A percentile compares a stretch with the other conserved stretches of the same genome.
phyloP scores from a whole-genome alignment of 1,140 invertebrate genomes.

The Pseudachorutes palmiensis region DNA sequence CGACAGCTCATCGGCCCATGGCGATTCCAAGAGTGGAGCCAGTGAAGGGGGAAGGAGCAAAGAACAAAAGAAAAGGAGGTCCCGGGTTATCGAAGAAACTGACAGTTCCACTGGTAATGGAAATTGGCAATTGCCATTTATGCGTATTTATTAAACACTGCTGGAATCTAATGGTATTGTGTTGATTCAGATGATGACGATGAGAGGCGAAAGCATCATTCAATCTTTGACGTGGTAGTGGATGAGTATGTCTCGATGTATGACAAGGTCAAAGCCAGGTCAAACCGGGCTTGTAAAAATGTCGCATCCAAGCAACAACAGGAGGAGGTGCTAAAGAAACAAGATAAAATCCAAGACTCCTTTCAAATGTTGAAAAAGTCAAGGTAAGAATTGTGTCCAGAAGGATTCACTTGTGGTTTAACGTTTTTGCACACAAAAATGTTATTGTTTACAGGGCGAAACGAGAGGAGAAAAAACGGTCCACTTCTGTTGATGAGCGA shows the following conservation, averaged over 20 bases:
- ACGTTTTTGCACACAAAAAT: not conserved
- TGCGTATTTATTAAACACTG: too few relatives aligned
- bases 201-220: slow-evolving; percentile 61
- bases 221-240: slow-evolving; percentile 83
- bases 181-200: slow-evolving; percentile 59
- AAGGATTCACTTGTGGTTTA: too few relatives aligned
- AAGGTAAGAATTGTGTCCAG: slow-evolving; percentile 30
- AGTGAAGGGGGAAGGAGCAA: slow-evolving; percentile 48
- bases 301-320: slow-evolving; percentile 72
- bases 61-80: slow-evolving; percentile 37
- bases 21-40: slow-evolving; percentile 34
- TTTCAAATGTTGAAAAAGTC: slow-evolving; percentile 80
- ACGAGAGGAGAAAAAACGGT: slow-evolving; percentile 74
- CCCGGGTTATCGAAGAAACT: slow-evolving; percentile 27
- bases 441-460: slow-evolving; percentile 52
- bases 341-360: slow-evolving; percentile 78
- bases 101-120: slow-evolving; percentile 20
- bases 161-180: not conserved
- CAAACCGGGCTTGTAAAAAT: slow-evolving; percentile 48
- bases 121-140: not conserved
- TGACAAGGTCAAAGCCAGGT: slow-evolving; percentile 92
- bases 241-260: slow-evolving; percentile 96
- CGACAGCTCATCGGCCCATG: slow-evolving; percentile 22
- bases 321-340: slow-evolving; percentile 71
- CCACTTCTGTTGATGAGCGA: slow-evolving; percentile 72